phyloP scores from a whole-genome alignment of 2,113 vertebrate genomes.

The Macaca nemestrina region DNA sequence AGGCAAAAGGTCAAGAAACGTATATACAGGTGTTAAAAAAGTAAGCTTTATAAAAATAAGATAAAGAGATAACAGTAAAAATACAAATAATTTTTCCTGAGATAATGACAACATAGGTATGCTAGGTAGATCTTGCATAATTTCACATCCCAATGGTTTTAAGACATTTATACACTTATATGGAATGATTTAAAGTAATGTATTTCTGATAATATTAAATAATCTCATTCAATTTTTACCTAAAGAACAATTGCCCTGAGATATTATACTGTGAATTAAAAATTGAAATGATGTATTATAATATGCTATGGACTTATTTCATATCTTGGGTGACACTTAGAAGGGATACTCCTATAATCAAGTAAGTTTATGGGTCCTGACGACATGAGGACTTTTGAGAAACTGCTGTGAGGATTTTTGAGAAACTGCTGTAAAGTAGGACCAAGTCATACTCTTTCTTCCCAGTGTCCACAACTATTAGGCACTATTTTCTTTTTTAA shows the following conservation, averaged over 20 bases:
- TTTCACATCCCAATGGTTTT: neutral
- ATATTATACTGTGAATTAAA: neutral
- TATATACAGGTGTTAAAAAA: neutral
- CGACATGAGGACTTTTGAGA: neutral
- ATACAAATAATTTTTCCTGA: neutral
- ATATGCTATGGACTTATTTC: neutral
- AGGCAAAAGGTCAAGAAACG: neutral
- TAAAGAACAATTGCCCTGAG: neutral
- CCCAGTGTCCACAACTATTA: neutral
- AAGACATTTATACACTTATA: neutral
- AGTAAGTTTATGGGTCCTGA: neutral
- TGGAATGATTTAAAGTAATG: neutral
- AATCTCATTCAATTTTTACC: neutral
- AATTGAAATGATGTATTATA: neutral
- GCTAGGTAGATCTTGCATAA: neutral
- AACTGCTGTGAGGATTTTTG: neutral
- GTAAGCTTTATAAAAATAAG: neutral
- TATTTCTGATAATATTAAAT: neutral
- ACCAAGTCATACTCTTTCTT: neutral
- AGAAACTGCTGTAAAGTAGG: neutral
- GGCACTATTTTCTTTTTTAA: too few relatives aligned
- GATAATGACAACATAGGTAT: neutral
- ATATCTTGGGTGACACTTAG: neutral
- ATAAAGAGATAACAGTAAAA: neutral
- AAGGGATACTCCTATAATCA: neutral